Evolutionary conservation across 1,140 invertebrate species (phyloP).

Genomic region (Hestina assimilis): DNA sequence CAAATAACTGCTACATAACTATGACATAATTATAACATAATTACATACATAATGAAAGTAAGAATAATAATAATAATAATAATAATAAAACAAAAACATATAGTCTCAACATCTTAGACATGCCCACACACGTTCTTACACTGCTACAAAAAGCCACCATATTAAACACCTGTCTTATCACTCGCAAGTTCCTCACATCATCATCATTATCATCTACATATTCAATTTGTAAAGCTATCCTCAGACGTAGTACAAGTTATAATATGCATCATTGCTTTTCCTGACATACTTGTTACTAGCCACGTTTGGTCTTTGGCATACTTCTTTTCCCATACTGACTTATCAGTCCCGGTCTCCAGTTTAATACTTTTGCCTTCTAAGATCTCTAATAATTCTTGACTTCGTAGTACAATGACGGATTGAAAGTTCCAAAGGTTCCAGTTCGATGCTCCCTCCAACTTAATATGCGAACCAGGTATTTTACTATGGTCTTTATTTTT

Average conservation of each 20-base stretch:
- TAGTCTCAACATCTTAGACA: no score
- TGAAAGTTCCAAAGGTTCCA: neutral
- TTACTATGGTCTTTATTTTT: neutral
- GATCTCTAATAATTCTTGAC: neutral
- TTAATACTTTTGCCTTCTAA: neutral
- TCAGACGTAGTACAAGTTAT: neutral
- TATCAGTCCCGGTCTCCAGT: neutral
- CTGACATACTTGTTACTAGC: neutral
- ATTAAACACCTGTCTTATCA: no score
- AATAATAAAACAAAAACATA: no score
- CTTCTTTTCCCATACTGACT: neutral
- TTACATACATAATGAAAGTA: no score
- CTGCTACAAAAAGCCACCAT: no score
- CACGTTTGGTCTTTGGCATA: neutral
- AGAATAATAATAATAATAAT: no score
- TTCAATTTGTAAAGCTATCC: no score
- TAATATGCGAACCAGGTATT: neutral
- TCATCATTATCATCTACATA: no score
- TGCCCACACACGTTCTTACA: no score
- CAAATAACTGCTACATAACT: no score
- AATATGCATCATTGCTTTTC: neutral
- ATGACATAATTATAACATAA: no score
- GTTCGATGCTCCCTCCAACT: neutral
- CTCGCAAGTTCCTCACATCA: no score
- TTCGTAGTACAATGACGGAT: neutral